phyloP scores from a whole-genome alignment of 92 coral and sea anemone species.

The Desmophyllum pertusum region DNA sequence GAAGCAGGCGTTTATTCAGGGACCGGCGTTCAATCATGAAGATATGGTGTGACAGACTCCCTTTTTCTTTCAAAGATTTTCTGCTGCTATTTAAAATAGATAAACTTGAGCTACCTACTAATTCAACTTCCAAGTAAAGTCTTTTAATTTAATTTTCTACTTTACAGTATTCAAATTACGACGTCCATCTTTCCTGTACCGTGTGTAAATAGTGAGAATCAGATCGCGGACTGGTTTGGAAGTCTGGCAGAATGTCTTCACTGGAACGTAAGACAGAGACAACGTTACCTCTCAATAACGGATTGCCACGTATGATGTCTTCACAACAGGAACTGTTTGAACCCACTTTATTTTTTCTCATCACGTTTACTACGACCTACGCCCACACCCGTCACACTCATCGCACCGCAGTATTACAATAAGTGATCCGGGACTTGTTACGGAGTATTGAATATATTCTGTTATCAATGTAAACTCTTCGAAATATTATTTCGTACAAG shows the following conservation, averaged over 20 bases:
- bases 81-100: too few species aligned
- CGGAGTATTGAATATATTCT: too few species aligned
- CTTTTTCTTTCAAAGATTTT: too few species aligned
- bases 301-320: constrained; percentile 38
- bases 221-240: constrained; percentile 90
- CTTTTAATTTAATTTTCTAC: neutral
- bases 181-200: constrained; percentile 95
- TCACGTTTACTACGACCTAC: neutral
- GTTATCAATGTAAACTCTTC: too few species aligned
- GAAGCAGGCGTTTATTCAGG: too few species aligned
- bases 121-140: neutral
- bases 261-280: constrained; percentile 93
- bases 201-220: constrained; percentile 88
- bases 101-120: neutral
- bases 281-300: constrained; percentile 54
- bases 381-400: neutral
- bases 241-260: constrained; percentile 97
- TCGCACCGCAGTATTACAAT: neutral
- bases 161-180: constrained; percentile 76
- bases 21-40: too few species aligned
- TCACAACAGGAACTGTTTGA: neutral
- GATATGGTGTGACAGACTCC: too few species aligned
- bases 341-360: neutral
- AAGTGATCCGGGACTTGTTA: too few species aligned
- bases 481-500: too few species aligned